Conservation (phyloP, 2,888 invertebrate species). For the Masnerella sp. region DNA sequence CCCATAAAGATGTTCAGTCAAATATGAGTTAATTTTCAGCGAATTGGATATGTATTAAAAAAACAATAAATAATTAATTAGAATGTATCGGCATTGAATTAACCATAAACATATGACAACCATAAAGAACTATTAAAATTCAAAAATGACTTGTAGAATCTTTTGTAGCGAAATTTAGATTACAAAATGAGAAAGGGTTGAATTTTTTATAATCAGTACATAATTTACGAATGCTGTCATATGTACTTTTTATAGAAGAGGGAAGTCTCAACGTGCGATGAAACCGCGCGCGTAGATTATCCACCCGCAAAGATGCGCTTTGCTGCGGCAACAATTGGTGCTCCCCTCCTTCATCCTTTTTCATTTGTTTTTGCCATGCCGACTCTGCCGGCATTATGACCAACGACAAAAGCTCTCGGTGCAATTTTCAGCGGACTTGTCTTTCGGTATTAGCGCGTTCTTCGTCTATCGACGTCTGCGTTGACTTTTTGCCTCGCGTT, state of each 20-base stretch:
- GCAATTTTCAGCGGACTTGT: slow-evolving; percentile 56
- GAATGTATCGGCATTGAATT: too few relatives aligned
- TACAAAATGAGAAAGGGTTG: too few relatives aligned
- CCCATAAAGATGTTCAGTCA: too few relatives aligned
- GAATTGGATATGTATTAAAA: too few relatives aligned
- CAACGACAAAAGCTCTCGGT: slow-evolving; percentile 42
- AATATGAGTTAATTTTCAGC: too few relatives aligned
- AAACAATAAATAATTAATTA: too few relatives aligned
- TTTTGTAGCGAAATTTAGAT: too few relatives aligned
- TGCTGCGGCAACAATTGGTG: slow-evolving; percentile 17
- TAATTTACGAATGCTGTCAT: slow-evolving; percentile 27
- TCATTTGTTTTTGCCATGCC: slow-evolving; percentile 5
- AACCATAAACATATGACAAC: too few relatives aligned
- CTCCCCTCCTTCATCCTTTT: background rate
- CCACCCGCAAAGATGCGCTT: slow-evolving; percentile 36
- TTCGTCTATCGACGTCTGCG: slow-evolving; percentile 47
- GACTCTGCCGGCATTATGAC: slow-evolving; percentile 16
- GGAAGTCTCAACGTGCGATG: slow-evolving; percentile 21
- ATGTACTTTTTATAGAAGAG: slow-evolving; percentile 7
- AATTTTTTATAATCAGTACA: slow-evolving; percentile 28
- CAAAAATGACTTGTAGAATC: too few relatives aligned
- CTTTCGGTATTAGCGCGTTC: slow-evolving; percentile 49
- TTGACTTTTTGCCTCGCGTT: slow-evolving; percentile 20
- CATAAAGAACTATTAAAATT: too few relatives aligned
- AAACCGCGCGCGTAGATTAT: slow-evolving; percentile 21